Evolutionary conservation across 2,113 vertebrate species (phyloP).

Genomic region (Amia ocellicauda): DNA sequence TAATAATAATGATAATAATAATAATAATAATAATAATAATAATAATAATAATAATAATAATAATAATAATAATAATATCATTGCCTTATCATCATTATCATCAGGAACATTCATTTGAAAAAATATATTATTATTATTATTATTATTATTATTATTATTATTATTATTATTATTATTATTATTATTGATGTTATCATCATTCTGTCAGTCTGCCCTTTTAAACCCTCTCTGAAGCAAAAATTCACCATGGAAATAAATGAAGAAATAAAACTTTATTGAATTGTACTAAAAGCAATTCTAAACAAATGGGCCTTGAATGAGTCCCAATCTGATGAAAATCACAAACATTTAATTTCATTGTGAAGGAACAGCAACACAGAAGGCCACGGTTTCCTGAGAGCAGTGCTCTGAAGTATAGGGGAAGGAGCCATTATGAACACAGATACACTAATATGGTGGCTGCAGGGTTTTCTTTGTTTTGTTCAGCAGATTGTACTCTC

Average conservation of each 20-base stretch:
- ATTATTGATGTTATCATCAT: conserved; percentile 60
- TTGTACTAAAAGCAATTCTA: conserved; percentile 77
- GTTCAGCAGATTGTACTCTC: no score
- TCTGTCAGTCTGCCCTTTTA: conserved; percentile 40
- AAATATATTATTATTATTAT: conserved; percentile 44
- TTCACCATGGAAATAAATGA: conserved; percentile 77
- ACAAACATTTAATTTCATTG: conserved; percentile 66
- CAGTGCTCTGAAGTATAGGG: neutral
- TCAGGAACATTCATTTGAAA: no score
- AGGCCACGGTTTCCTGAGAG: conserved; percentile 38
- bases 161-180: conserved; percentile 63
- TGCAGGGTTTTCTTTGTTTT: no score
- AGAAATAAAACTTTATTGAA: conserved; percentile 72
- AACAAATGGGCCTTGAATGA: conserved; percentile 73
- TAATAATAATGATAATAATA: conserved; percentile 50
- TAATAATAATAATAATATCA: no score
- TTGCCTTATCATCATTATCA: no score
- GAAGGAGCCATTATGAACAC: no score
- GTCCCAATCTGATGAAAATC: conserved; percentile 60
- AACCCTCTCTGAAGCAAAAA: conserved; percentile 54
- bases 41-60: conserved; percentile 62
- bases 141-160: conserved; percentile 69
- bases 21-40: conserved; percentile 53
- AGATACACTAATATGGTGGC: no score
- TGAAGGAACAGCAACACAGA: conserved; percentile 46